Evolutionary conservation across 2,888 invertebrate genomes (phyloP), one percentile per base, ranked within the genome.

Genomic region (Lycocerus yunnanus): DNA sequence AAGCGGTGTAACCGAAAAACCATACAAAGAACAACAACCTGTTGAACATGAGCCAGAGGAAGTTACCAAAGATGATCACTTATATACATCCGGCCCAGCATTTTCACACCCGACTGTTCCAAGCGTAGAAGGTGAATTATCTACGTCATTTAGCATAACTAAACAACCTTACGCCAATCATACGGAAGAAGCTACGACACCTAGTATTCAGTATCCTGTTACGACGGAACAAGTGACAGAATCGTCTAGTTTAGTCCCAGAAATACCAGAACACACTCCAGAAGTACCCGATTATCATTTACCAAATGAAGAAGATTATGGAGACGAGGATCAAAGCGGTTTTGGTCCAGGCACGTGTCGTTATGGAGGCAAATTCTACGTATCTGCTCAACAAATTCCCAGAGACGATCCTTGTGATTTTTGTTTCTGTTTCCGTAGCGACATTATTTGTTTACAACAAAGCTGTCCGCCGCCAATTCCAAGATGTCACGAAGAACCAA

Each of bases 351-450:
- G 96, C 80, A 97, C 96, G 68, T 97, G 97, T 84, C 91, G 97
- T 82, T 97, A 96, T 82, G 95, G 96, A 73, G 96, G 97, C 82
- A 96, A 96, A 88, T 93, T 97, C 66, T 97, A 96, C 86, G 95
- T 97, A 60, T 97, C 97, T 1, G 97, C 97, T 1, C 97, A 97
- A 88, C 97, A 97, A 88, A 97, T 97, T 83, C 97, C 97, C 59
- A 90, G 97, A 81, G 96, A 96, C 82, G 96, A 97, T 88, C 96
- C 97, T 18, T 97, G 97, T 86, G 97, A 97, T 85, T 97, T 97
- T 90, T 97, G 97, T 88, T 97, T 97, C 93, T 97, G 97, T 89
- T 97, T 97, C 90, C 92, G 97, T 87, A 96, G 97, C 86, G 97
- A 97, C 85, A 97, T 97, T 82, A 97, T 97, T 84, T 97, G 97